A percentile compares a stretch with the other conserved stretches of the same genome.
Conservation (phyloP, 2,797 vertebrate genomes). For the Coregonus sp. region DNA sequence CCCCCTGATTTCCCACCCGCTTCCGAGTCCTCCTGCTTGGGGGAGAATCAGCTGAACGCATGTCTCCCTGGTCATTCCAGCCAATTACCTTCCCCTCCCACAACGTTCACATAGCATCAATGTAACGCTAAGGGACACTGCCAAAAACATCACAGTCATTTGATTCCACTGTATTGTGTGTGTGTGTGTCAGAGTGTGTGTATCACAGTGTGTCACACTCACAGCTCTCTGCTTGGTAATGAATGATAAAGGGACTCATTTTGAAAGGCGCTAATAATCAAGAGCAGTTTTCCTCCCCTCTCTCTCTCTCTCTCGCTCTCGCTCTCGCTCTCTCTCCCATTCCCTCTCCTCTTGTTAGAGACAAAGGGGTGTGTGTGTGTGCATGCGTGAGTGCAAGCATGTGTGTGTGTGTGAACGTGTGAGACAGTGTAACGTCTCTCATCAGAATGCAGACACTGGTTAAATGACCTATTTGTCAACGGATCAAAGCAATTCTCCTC, state of each 20-base stretch:
- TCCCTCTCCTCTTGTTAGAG: not conserved
- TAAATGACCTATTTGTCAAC: constrained; percentile 79
- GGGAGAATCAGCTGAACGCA: constrained; percentile 37
- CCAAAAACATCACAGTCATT: constrained; percentile 30
- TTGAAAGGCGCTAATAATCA: not conserved
- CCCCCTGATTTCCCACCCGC: constrained; percentile 58
- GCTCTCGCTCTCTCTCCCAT: not conserved
- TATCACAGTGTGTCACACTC: not conserved
- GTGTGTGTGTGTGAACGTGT: constrained; percentile 9
- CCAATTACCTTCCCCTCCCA: constrained; percentile 43
- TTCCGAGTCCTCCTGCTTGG: constrained; percentile 46
- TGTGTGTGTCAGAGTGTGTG: not conserved
- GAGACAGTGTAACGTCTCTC: constrained; percentile 32
- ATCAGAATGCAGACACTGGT: constrained; percentile 68
- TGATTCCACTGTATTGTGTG: constrained; percentile 11
- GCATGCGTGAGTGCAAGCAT: not conserved
- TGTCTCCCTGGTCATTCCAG: constrained; percentile 36
- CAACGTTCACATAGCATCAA: constrained; percentile 34
- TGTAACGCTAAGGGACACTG: constrained; percentile 32
- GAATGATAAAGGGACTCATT: not conserved
- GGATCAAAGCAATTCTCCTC: constrained; percentile 79
- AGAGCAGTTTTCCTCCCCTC: not conserved
- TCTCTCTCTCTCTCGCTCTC: not conserved
- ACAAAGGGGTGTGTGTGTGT: not conserved
- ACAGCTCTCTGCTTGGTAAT: not conserved